Evolutionary conservation across 2,888 invertebrate species (phyloP).

Genomic region (Timandra comae): DNA sequence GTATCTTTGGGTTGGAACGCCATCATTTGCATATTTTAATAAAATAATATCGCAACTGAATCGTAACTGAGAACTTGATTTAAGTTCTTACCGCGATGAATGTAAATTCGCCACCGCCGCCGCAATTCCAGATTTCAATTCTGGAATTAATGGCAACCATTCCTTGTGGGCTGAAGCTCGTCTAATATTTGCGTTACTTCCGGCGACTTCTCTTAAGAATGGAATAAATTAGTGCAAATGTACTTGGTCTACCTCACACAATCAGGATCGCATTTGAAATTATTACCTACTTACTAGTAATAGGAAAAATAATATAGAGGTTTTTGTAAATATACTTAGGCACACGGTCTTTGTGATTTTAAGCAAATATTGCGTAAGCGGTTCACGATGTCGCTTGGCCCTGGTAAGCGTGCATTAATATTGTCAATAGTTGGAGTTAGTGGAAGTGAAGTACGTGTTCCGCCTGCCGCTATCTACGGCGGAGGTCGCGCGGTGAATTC

Average conservation of each 20-base stretch:
- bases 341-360: slow-evolving; percentile 27
- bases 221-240: slow-evolving; percentile 69
- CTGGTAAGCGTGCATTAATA: slow-evolving; percentile 75
- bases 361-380: slow-evolving; percentile 50
- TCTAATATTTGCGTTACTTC: slow-evolving; percentile 75
- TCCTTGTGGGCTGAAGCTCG: slow-evolving; percentile 64
- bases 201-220: slow-evolving; percentile 66
- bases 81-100: slow-evolving; percentile 77
- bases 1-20: slow-evolving; percentile 61
- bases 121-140: slow-evolving; percentile 77
- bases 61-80: slow-evolving; percentile 77
- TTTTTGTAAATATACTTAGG: background rate
- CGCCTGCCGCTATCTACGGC: slow-evolving; percentile 75
- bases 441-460: slow-evolving; percentile 76
- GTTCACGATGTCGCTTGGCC: slow-evolving; percentile 61
- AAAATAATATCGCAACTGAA: slow-evolving; percentile 77
- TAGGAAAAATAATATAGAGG: too few species aligned
- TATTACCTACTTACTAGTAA: too few species aligned
- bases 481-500: slow-evolving; percentile 72
- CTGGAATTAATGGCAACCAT: slow-evolving; percentile 71
- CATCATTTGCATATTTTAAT: slow-evolving; percentile 76
- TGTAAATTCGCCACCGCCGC: slow-evolving; percentile 70
- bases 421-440: slow-evolving; percentile 77
- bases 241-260: slow-evolving; percentile 28
- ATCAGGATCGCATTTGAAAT: too few species aligned